A percentile compares a stretch with the other conserved stretches of the same genome.
Evolutionary conservation across 2,797 vertebrate genomes (phyloP).

Genomic region (Numenius phaeopus): DNA sequence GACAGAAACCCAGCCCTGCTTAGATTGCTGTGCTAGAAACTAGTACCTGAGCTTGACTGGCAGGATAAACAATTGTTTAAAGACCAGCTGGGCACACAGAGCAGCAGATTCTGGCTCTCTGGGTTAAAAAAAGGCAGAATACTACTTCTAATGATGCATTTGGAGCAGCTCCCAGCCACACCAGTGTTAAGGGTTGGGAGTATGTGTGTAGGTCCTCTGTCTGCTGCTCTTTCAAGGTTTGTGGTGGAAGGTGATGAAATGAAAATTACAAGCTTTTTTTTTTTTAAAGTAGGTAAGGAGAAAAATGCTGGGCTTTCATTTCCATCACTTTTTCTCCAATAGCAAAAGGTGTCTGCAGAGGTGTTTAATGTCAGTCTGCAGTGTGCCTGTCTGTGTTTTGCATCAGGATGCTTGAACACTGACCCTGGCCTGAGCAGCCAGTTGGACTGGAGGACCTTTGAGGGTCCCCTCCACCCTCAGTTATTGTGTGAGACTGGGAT

Average conservation of each 20-base stretch:
- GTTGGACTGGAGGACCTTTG: not conserved
- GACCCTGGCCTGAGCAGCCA: not conserved
- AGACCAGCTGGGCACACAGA: not conserved
- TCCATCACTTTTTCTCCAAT: constrained; percentile 10
- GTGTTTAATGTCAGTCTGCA: constrained; percentile 24
- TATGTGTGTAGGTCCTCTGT: constrained; percentile 36
- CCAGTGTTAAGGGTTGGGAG: not conserved
- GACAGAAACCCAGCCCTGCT: not conserved
- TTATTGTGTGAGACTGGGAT: not conserved
- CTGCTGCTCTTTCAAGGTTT: constrained; percentile 36
- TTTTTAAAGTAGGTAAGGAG: not conserved
- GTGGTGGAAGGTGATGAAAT: constrained; percentile 9
- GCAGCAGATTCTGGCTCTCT: not conserved
- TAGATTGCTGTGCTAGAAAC: not conserved
- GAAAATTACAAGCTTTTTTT: not conserved
- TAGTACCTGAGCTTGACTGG: not conserved
- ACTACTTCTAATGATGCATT: not conserved
- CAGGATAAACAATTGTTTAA: not conserved
- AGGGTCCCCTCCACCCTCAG: not conserved
- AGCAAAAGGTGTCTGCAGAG: not conserved
- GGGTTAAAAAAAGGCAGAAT: not conserved
- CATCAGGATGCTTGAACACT: not conserved
- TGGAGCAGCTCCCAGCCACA: constrained; percentile 40
- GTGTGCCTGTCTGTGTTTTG: not conserved
- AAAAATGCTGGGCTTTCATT: constrained; percentile 44